Percentiles rank a stretch among this genome's conserved stretches.
These are phyloP conservation scores for Origma solitaria DNA, from an alignment of 2,113 vertebrate genomes.

Conservation along the genomic window DNA sequence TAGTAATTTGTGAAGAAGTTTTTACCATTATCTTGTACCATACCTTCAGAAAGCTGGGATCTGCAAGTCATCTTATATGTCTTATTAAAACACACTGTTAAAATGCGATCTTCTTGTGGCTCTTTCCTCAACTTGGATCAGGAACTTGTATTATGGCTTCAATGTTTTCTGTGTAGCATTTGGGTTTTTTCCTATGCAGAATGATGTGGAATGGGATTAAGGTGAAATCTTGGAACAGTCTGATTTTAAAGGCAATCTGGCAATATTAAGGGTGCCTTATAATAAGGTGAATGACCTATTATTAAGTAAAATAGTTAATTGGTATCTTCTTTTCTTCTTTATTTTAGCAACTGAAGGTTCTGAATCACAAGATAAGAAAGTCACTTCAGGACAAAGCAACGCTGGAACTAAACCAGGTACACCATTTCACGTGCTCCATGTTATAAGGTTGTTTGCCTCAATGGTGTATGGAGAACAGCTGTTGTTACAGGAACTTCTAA, in stretches of 20 bases:
- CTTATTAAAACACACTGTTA: neutral
- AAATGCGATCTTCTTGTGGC: neutral
- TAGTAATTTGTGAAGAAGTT: neutral
- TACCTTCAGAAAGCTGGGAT: neutral
- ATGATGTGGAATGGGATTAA: neutral
- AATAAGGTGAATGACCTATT: neutral
- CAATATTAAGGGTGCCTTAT: neutral
- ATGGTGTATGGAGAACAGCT: neutral
- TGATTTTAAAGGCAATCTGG: neutral
- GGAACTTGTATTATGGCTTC: neutral
- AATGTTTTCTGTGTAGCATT: neutral
- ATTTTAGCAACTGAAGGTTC: conserved; percentile 72
- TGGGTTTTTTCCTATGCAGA: neutral
- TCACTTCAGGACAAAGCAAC: conserved; percentile 70
- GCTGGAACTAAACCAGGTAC: conserved; percentile 76
- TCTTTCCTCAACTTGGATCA: neutral
- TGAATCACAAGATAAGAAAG: conserved; percentile 81
- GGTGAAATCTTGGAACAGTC: neutral
- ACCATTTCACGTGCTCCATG: neutral
- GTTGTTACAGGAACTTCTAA: neutral
- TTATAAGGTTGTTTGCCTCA: neutral
- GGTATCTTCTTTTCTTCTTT: neutral
- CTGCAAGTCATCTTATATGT: neutral
- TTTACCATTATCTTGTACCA: neutral
- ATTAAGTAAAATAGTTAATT: neutral